Evolutionary conservation across 1,140 invertebrate species (phyloP), one percentile per base, ranked within the genome.

Genomic region (Papilio xuthus): DNA sequence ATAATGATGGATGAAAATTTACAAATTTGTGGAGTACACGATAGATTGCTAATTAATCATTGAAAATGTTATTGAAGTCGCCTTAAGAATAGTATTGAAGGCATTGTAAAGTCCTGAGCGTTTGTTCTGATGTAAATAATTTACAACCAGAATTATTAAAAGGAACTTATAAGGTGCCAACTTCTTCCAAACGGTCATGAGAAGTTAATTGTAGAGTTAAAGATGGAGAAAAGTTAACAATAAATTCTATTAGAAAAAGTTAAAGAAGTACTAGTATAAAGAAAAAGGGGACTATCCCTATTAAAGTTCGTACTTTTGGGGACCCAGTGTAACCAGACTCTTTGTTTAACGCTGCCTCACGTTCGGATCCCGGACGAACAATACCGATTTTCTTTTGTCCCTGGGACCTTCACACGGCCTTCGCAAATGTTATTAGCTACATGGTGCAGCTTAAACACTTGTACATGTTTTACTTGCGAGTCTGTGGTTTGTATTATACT

Each of bases 331-430:
- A 73, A 73, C 71, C 71, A 73, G 71, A 73, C 20, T 73, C 71
- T 73, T 73, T 73, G 71, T 73, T 50, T 73, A 73, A 15, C 71
- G 42, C 15, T 44, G 42, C 18, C 41, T 73, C 71, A 73, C 71
- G 71, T 73, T 73, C 71, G 42, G 71, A 50, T 73, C 71, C 42
- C 71, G 42, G 42, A 23, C 23, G 71, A 73, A 73, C 42, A 73
- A 73, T 73, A 28, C 71, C 18, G 20, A 9, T 20, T 10, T 10
- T 23, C 42, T 73, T 72, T 73, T 73, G 71, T 73, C 37, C n/a
- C 23, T 9, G 71, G 20, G 42, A 73, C 71, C 71, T 73, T 47
- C 71, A 23, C 71, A 42, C 71, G 71, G 71, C 71, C 71, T 73
- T 73, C 71, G 71, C 71, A n/a, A 73, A 73, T 73, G 12, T 72